phyloP scores from a whole-genome alignment of 2,797 vertebrate species.

The Aphelocoma californica region DNA sequence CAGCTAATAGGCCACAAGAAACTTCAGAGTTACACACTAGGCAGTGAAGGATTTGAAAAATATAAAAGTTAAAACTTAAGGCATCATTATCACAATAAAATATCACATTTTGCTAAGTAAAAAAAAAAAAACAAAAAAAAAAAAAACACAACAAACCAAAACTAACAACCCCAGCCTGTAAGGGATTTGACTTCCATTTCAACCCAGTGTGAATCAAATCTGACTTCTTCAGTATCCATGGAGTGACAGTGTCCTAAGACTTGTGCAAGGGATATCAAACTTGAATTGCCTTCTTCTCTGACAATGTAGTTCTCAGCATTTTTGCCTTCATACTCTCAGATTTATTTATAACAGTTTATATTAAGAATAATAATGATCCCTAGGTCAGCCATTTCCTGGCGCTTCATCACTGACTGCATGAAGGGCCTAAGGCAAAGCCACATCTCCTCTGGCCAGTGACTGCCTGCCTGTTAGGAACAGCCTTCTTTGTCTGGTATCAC shows the following conservation, averaged over 20 bases:
- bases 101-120: background rate
- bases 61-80: too few relatives aligned
- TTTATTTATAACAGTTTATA: background rate
- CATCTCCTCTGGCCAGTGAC: background rate
- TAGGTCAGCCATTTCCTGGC: background rate
- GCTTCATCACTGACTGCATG: background rate
- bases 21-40: too few relatives aligned
- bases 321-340: background rate
- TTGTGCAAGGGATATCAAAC: background rate
- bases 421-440: conserved; percentile 7
- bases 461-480: background rate
- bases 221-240: background rate
- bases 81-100: background rate
- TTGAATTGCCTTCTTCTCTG: background rate
- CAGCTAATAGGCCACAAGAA: too few relatives aligned
- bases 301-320: background rate
- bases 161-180: background rate
- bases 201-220: background rate
- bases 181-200: background rate
- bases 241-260: background rate
- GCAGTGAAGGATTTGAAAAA: too few relatives aligned
- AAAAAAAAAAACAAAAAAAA: background rate
- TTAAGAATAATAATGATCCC: background rate
- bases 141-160: background rate
- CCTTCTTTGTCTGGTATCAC: background rate